A percentile compares a stretch with the other conserved stretches of the same genome.
Evolutionary conservation across 2,113 vertebrate species (phyloP).

Genomic region (Budorcas taxicolor): DNA sequence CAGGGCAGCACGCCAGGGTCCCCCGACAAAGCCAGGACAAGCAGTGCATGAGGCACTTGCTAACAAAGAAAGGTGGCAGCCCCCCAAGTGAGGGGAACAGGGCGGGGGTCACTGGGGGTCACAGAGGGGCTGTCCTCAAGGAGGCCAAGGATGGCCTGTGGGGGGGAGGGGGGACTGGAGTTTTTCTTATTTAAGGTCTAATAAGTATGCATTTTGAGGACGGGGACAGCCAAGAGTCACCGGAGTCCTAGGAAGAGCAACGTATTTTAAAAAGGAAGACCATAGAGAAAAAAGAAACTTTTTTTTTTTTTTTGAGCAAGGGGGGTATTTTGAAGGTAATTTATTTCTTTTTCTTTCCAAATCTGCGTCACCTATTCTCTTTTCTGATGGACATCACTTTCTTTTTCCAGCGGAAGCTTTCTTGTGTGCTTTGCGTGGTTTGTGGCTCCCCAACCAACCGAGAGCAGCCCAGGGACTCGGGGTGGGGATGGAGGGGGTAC

Average conservation of each 20-base stretch:
- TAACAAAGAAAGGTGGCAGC: neutral
- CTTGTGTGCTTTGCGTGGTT: conserved; percentile 2
- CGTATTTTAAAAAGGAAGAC: conserved; percentile 52
- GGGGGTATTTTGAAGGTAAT: conserved; percentile 77
- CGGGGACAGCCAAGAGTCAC: neutral
- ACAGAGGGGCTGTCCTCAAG: neutral
- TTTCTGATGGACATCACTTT: conserved; percentile 20
- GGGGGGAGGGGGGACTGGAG: neutral
- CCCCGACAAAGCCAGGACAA: neutral
- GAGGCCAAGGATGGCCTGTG: neutral
- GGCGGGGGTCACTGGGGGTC: neutral
- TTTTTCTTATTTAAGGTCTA: conserved; percentile 30
- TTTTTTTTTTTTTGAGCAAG: conserved; percentile 55
- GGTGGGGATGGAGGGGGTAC: neutral
- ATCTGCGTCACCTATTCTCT: neutral
- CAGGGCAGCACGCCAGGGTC: neutral
- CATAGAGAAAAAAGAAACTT: neutral
- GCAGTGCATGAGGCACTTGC: neutral
- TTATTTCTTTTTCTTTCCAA: conserved; percentile 69
- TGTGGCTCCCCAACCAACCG: conserved; percentile 53
- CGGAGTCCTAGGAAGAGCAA: neutral
- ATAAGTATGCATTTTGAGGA: neutral
- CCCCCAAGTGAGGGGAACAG: neutral
- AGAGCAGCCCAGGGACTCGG: neutral
- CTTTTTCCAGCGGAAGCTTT: neutral